Percentiles rank a stretch among this genome's conserved stretches.
These are phyloP conservation scores for Sinodicranocentrus sp. DNA, from an alignment of 2,888 invertebrate species.

Conservation along the genomic window DNA sequence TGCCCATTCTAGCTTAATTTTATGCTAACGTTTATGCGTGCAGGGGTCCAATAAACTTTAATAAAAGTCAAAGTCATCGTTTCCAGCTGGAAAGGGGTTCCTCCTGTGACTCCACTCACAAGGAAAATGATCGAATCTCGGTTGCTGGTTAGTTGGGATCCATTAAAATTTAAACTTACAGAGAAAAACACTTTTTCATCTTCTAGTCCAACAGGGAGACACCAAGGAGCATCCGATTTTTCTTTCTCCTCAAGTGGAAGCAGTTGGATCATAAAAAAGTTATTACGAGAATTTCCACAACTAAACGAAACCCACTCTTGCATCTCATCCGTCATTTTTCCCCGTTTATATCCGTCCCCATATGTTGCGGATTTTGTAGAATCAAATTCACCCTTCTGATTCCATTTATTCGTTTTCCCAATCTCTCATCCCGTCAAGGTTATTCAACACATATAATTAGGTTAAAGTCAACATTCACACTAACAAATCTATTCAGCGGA, in stretches of 20 bases:
- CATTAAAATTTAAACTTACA: slow-evolving; percentile 15
- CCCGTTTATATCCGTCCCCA: too few relatives aligned
- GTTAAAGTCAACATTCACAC: too few relatives aligned
- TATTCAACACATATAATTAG: too few relatives aligned
- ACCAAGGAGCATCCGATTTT: not conserved
- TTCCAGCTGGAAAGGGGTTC: not conserved
- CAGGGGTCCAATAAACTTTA: slow-evolving; percentile 11
- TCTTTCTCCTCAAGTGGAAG: not conserved
- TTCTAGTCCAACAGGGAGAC: not conserved
- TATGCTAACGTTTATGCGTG: slow-evolving; percentile 20
- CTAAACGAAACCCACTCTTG: too few relatives aligned
- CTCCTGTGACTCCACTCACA: not conserved
- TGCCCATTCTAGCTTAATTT: slow-evolving; percentile 4
- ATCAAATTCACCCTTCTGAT: too few relatives aligned
- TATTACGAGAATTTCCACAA: too few relatives aligned
- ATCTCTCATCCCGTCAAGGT: too few relatives aligned
- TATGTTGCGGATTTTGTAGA: too few relatives aligned
- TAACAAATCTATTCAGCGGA: too few relatives aligned
- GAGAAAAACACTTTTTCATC: not conserved
- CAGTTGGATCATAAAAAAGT: not conserved
- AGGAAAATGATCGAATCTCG: not conserved
- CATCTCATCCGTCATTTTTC: too few relatives aligned
- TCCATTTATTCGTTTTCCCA: too few relatives aligned
- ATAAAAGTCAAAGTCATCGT: not conserved
- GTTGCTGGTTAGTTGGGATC: not conserved